These are phyloP conservation scores for Lochmaea crataegi DNA, from an alignment of 2,888 invertebrate species.

Conservation along the genomic window DNA sequence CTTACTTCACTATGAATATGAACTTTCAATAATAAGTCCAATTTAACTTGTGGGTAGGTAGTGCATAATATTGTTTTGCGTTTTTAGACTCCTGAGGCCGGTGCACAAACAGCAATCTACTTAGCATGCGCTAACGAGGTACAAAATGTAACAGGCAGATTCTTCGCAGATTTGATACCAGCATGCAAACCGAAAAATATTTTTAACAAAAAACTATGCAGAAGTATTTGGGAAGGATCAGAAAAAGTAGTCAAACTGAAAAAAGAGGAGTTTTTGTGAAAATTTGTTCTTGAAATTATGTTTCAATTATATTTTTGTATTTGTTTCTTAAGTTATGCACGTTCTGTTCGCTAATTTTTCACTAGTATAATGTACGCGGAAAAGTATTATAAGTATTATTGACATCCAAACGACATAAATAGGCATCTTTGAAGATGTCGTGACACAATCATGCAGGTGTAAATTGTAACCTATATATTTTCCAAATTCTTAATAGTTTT, in stretches of 20 bases:
- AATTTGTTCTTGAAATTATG: neutral
- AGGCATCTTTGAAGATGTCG: too few species aligned
- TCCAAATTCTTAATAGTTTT: too few species aligned
- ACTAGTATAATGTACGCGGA: too few species aligned
- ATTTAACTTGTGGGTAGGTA: too few species aligned
- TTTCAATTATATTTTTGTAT: too few species aligned
- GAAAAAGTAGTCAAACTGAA: constrained; percentile 37
- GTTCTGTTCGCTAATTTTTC: too few species aligned
- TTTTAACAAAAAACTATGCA: constrained; percentile 25
- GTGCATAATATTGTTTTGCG: neutral
- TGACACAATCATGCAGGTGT: too few species aligned
- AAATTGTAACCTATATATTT: too few species aligned
- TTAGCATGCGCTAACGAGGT: constrained; percentile 43
- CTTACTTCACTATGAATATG: neutral
- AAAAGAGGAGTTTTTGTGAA: constrained; percentile 27
- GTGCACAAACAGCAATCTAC: constrained; percentile 44
- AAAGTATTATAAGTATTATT: too few species aligned
- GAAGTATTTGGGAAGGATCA: constrained; percentile 36
- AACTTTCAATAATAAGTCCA: too few species aligned
- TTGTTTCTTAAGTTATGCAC: neutral
- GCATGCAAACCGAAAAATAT: constrained; percentile 26
- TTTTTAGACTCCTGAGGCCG: constrained; percentile 42
- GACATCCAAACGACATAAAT: too few species aligned
- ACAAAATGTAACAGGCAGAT: constrained; percentile 36
- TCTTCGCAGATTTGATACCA: constrained; percentile 29